Conservation (phyloP, 2,113 vertebrate species). For the Notiomystis cincta region DNA sequence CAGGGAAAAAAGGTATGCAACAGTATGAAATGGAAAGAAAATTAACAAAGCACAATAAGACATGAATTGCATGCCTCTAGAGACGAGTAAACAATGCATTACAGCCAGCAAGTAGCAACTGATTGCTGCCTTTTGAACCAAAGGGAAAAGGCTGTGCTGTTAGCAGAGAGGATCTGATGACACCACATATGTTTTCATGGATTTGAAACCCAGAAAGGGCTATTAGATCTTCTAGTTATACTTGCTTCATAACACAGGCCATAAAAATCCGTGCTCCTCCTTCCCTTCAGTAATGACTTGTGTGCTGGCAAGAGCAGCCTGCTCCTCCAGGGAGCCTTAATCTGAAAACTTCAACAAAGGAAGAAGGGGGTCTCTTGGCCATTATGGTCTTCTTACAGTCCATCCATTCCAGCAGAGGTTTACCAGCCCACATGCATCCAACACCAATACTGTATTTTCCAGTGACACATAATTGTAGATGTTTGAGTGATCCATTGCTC, state of each 20-base stretch:
- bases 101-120: background rate
- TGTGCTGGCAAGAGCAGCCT: background rate
- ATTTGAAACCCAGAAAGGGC: background rate
- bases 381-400: background rate
- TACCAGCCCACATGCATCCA: background rate
- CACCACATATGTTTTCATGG: background rate
- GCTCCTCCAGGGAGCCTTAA: background rate
- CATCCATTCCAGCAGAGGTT: background rate
- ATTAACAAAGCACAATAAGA: background rate
- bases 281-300: background rate
- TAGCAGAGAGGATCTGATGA: background rate
- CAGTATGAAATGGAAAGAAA: background rate
- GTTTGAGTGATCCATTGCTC: background rate
- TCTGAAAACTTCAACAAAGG: background rate
- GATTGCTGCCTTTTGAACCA: background rate
- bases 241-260: background rate
- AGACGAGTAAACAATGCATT: background rate
- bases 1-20: background rate
- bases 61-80: background rate
- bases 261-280: background rate
- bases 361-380: background rate
- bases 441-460: background rate
- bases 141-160: background rate
- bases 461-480: too few relatives aligned
- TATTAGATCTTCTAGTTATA: background rate